Evolutionary conservation across 2,113 vertebrate genomes (phyloP).

Genomic region (Elephantulus edwardii): DNA sequence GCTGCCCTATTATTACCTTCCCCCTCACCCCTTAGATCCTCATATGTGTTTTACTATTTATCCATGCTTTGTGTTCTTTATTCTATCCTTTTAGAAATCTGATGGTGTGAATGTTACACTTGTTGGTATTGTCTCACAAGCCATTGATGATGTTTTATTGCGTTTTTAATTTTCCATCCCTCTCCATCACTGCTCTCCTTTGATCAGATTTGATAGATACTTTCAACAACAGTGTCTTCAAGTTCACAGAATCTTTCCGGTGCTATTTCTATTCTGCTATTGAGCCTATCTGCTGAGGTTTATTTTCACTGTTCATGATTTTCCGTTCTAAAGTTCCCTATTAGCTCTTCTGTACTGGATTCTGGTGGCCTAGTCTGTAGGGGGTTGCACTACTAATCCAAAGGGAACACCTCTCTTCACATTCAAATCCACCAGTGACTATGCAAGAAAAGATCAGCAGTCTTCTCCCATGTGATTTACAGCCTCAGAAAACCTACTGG

Average conservation of each 20-base stretch:
- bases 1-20: too few relatives aligned
- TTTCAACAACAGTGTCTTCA: not conserved
- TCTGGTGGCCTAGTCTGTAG: too few relatives aligned
- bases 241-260: not conserved
- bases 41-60: too few relatives aligned
- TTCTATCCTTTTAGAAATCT: not conserved
- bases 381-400: too few relatives aligned
- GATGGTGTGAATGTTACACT: not conserved
- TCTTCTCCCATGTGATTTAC: too few relatives aligned
- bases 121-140: not conserved
- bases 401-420: too few relatives aligned
- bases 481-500: too few relatives aligned
- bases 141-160: not conserved
- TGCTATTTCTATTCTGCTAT: not conserved
- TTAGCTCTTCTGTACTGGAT: not conserved
- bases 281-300: not conserved
- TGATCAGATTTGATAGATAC: not conserved
- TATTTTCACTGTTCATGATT: conserved; percentile 18
- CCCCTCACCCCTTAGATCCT: too few relatives aligned
- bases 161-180: not conserved
- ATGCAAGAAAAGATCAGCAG: too few relatives aligned
- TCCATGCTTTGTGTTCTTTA: not conserved
- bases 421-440: too few relatives aligned
- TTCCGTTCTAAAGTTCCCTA: conserved; percentile 19
- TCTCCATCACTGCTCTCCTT: too few relatives aligned